Evolutionary conservation across 2,888 invertebrate species (phyloP), one percentile per base, ranked within the genome.

Genomic region (Noctuana brunneofusca): DNA sequence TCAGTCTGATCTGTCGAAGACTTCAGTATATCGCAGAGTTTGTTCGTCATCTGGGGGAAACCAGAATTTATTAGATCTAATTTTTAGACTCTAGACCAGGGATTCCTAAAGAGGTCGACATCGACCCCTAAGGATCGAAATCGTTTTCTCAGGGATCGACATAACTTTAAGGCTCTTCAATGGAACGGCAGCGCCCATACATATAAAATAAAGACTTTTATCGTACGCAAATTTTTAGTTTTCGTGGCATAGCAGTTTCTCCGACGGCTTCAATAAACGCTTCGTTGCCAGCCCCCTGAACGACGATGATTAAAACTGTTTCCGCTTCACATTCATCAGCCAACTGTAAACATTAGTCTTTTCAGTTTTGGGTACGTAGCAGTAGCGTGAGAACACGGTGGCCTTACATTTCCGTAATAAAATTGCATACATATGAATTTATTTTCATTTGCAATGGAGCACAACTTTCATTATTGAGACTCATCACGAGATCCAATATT

Each of bases 181-280:
- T n/a, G n/a, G n/a, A n/a, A n/a, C n/a, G n/a, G n/a, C n/a, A n/a
- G n/a, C n/a, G n/a, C n/a, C n/a, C n/a, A n/a, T n/a, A n/a, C n/a
- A n/a, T 27, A 27, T 4, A 27, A 1, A 27, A 27, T 27, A 8
- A 3, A n/a, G n/a, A 35, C n/a, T 35, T 35, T 48, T 38, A 43
- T 32, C 75, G 87, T 78, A 93, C 92, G 55, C 87, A 83, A 71
- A 93, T 88, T 75, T 92, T 89, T 62, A 86, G 73, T 75, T 92
- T 92, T 58, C 89, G 80, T 2, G 89, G 81, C 49, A 95, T 78
- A 58, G 86, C 73, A 56, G 81, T 76, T 11, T 81, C 74, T 22
- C 93, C 93, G 16, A 95, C 84, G 0, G 93, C 92, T 74, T 94
- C 93, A 20, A 95, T 89, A 38, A 88, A 89, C 1, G 93, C 94